Base-by-base conservation (phyloP, 1,140 invertebrate genomes). In the Neodiprion pinetum region DNA sequence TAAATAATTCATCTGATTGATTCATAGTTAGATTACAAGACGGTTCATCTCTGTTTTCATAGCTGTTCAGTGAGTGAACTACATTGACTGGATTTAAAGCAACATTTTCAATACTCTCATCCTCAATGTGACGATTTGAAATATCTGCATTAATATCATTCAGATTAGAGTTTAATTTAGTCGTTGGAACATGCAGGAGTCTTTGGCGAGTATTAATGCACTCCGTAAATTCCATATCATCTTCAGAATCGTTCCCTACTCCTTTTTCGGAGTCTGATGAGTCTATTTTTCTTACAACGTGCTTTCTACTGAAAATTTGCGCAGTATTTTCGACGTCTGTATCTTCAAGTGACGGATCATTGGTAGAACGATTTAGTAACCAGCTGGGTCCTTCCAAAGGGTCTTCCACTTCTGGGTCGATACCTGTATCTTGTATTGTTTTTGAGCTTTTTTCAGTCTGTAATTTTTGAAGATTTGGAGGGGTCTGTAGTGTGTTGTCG, bases 361-460 rank as follows among this genome's bases (percentile, higher is more conserved):
- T 48, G 76, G 69, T 53, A 17, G 74, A 72, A 67, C 79, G 76
- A 68, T 78, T 76, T n/a, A 84, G 82, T 71, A 84, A 74, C 88
- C 87, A 89, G 49, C 88, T 89, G 7, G 88, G 79, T 3, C 88
- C 87, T 76, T 89, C 87, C 2, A 88, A 23, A 0, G 86, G 86
- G 83, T 89, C 87, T 2, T 86, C 81, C 4, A 76, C 69, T 0
- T 70, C 9, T 21, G 75, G 75, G 9, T 71, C 70, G 28, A 4
- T 74, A 61, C 4, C 4, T 17, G 53, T 61, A 7, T 61, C n/a
- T 61, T 61, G 53, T 8, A 61, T 17, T 9, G 11, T 61, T 17
- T 12, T 9, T 61, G 11, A 12, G 11, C n/a, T 61, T 8, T 17
- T 12, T 61, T 61, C 53, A 12, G 11, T 61, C 7, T 61, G n/a